These are phyloP conservation scores for Aspidapion aeneum DNA, from an alignment of 2,888 invertebrate species.

Conservation along the genomic window DNA sequence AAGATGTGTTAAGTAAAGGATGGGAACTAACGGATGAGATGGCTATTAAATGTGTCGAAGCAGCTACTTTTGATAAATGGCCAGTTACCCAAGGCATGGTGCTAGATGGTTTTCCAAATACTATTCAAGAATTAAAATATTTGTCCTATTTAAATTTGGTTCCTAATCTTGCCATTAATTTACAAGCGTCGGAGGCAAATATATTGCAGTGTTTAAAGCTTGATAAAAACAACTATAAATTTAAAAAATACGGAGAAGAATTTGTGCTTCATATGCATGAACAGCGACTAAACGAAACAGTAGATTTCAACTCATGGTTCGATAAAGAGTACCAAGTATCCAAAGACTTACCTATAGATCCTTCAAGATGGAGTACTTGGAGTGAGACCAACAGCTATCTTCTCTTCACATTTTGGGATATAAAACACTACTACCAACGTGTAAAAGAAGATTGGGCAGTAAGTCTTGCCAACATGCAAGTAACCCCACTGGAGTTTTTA, in stretches of 20 bases:
- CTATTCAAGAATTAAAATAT: slow-evolving; percentile 50
- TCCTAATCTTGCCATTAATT: slow-evolving; percentile 56
- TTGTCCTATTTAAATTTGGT: slow-evolving; percentile 53
- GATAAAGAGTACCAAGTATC: slow-evolving; percentile 55
- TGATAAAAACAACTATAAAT: slow-evolving; percentile 37
- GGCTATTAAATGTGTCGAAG: slow-evolving; percentile 54
- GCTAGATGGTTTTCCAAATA: slow-evolving; percentile 60
- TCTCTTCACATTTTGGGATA: slow-evolving; percentile 45
- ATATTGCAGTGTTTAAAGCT: slow-evolving; percentile 46
- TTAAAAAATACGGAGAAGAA: slow-evolving; percentile 32
- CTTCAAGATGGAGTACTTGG: slow-evolving; percentile 57
- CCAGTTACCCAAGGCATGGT: slow-evolving; percentile 56
- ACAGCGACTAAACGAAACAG: slow-evolving; percentile 46
- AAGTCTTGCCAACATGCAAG: slow-evolving; percentile 51
- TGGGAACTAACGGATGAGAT: slow-evolving; percentile 48
- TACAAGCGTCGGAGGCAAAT: slow-evolving; percentile 45
- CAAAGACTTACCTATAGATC: slow-evolving; percentile 49
- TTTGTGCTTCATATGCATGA: slow-evolving; percentile 49
- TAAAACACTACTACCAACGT: slow-evolving; percentile 53
- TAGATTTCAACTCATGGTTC: slow-evolving; percentile 51
- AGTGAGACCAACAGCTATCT: slow-evolving; percentile 46
- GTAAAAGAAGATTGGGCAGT: slow-evolving; percentile 50
- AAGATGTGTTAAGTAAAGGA: slow-evolving; percentile 46
- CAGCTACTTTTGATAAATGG: slow-evolving; percentile 50
- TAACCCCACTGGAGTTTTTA: slow-evolving; percentile 55